Evolutionary conservation across 2,113 vertebrate genomes (phyloP).

Genomic region (Chamaetylas fuelleborni): DNA sequence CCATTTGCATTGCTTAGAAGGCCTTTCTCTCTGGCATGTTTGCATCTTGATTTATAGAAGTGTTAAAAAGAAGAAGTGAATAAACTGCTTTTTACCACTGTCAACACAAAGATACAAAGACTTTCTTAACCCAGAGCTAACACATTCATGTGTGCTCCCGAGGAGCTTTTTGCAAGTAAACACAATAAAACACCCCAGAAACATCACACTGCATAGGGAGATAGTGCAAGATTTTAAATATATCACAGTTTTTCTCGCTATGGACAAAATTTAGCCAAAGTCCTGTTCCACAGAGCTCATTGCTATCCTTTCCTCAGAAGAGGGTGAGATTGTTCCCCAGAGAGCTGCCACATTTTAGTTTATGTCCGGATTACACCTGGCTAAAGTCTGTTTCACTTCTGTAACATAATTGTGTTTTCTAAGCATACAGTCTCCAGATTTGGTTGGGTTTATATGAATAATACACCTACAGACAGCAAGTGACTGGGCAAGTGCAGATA

Average conservation of each 20-base stretch:
- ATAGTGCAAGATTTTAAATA: background rate
- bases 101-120: background rate
- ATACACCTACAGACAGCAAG: background rate
- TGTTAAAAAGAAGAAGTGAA: background rate
- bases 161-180: background rate
- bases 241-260: background rate
- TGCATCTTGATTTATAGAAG: background rate
- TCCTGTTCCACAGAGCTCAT: background rate
- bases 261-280: background rate
- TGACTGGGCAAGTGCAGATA: background rate
- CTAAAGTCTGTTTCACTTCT: background rate
- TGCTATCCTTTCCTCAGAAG: background rate
- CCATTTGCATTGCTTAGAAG: background rate
- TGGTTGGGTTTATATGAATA: background rate
- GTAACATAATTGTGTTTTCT: background rate
- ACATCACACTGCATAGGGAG: background rate
- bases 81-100: background rate
- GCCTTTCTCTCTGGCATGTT: background rate
- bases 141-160: background rate
- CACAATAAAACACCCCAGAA: background rate
- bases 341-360: background rate
- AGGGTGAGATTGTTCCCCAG: background rate
- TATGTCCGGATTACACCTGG: background rate
- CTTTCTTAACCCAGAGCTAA: background rate
- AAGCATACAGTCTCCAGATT: background rate